Evolutionary conservation across 1,140 invertebrate species (phyloP), one percentile per base, ranked within the genome.

Genomic region (Lamellibrachia luymesi): DNA sequence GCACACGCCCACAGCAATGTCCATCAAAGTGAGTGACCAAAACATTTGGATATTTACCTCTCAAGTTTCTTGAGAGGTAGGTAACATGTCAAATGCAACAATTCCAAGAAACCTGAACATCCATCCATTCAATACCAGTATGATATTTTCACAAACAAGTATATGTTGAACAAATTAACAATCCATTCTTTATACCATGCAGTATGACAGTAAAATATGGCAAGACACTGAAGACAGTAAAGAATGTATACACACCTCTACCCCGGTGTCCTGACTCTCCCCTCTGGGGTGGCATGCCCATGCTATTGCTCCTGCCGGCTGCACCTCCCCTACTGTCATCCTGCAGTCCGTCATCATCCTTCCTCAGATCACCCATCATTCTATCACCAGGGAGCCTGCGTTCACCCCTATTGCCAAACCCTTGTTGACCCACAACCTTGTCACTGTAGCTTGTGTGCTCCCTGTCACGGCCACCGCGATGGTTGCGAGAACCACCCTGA

Each of bases 301-400:
- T 52, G 51, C 52, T 93, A 52, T 90, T 80, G 8, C 92, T 64
- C 1, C 92, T 25, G 80, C 80, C 92, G 8, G 50, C 49, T n/a
- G 49, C 91, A 91, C 91, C 51, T 51, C 38, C 91, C 56, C 51
- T 6, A 93, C 38, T 89, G 52, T 38, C 25, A 27, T 27, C 92
- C 2, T 64, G 27, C 64, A 49, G 27, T 22, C 27, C 56, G 8
- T 89, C 64, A 22, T 93, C 49, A 17, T 17, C 27, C 56, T 25
- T 80, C 25, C 17, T 51, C 27, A n/a, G 51, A 22, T 91, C 91
- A 27, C 38, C 91, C 13, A 50, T 91, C 91, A 50, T 50, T 91
- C 91, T 51, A n/a, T 91, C 91, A 91, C 91, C 64, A 80, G 64
- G 64, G 64, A 22, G 64, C 7, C 64, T 80, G 64, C 64, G 64